Conservation (phyloP, 1,140 invertebrate genomes). For the Holcopasites calliopsidis region DNA sequence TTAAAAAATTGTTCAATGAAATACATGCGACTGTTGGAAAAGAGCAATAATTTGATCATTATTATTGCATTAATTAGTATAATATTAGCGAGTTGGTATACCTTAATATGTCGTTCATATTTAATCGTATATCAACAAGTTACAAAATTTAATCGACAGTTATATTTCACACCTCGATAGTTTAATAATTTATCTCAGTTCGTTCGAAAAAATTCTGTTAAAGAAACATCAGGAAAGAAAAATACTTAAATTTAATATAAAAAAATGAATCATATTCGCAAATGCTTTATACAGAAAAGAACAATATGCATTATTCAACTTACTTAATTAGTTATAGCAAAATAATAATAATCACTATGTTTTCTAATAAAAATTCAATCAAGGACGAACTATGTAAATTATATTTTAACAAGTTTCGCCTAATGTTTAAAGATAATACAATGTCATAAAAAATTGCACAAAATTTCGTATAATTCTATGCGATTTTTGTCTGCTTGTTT, state of each 20-base stretch:
- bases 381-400: too few species aligned
- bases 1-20: too few species aligned
- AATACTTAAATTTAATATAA: not conserved
- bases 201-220: not conserved
- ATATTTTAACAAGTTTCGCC: not conserved
- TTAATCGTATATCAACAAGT: not conserved
- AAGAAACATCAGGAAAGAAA: too few species aligned
- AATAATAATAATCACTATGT: too few species aligned
- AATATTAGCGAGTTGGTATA: not conserved
- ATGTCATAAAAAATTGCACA: conserved; percentile 16
- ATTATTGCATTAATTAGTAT: not conserved
- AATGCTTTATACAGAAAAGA: too few species aligned
- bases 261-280: not conserved
- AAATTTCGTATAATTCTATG: conserved; percentile 9
- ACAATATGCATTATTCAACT: too few species aligned
- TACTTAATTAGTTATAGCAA: too few species aligned
- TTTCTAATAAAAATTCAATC: too few species aligned
- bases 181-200: not conserved
- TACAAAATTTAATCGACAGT: not conserved
- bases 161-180: not conserved
- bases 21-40: too few species aligned
- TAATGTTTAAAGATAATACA: not conserved
- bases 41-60: not conserved
- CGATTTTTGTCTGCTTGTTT: not conserved
- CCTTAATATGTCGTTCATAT: not conserved